Evolutionary conservation across 2,888 invertebrate species (phyloP).

Genomic region (Ferrisia virgata): DNA sequence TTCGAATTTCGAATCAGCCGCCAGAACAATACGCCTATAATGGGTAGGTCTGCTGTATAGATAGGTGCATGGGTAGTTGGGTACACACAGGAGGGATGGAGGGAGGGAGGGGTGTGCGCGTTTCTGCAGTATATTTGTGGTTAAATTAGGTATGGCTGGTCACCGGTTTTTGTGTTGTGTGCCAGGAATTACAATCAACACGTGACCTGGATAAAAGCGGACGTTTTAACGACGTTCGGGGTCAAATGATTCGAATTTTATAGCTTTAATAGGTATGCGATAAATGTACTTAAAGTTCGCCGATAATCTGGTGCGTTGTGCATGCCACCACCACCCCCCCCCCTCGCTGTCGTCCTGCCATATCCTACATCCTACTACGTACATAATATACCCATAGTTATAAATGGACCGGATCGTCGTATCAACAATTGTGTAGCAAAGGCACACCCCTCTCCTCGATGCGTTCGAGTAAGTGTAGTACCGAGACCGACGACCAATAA

Average conservation of each 20-base stretch:
- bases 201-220: conserved; percentile 41
- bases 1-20: too few species aligned
- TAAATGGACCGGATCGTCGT: too few species aligned
- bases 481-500: too few species aligned
- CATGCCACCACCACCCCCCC: background rate
- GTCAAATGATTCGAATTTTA: conserved; percentile 45
- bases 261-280: conserved; percentile 38
- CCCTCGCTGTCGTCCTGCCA: too few species aligned
- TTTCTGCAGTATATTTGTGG: conserved; percentile 41
- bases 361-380: too few species aligned
- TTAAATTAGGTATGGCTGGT: conserved; percentile 39
- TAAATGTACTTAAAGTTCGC: conserved; percentile 35
- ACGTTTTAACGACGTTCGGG: conserved; percentile 34
- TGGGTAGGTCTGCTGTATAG: too few species aligned
- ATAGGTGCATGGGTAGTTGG: too few species aligned
- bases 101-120: background rate
- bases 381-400: too few species aligned
- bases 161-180: conserved; percentile 21
- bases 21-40: too few species aligned
- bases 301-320: conserved; percentile 11
- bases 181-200: conserved; percentile 44
- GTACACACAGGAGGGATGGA: background rate
- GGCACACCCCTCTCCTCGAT: too few species aligned
- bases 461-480: too few species aligned
- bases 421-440: too few species aligned